A percentile compares a stretch with the other conserved stretches of the same genome.
These are phyloP conservation scores for Nebria ingens DNA, from an alignment of 1,140 invertebrate species.

Conservation along the genomic window DNA sequence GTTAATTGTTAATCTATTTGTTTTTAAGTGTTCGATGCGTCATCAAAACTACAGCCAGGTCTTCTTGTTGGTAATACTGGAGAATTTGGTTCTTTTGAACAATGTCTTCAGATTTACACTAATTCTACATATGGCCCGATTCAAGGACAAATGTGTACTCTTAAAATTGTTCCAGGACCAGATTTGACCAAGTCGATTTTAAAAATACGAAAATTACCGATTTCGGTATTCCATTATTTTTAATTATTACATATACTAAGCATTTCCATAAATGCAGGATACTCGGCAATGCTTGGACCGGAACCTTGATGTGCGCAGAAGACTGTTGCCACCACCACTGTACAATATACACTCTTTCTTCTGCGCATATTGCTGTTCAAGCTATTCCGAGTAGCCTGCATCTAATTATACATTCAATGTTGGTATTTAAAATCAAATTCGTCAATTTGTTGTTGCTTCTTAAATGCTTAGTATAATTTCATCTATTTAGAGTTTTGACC, in stretches of 20 bases:
- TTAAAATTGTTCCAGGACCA: neutral
- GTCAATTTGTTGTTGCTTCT: too few species aligned
- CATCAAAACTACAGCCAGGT: conserved; percentile 19
- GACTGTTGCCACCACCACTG: too few species aligned
- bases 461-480: neutral
- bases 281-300: too few species aligned
- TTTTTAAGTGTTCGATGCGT: conserved; percentile 28
- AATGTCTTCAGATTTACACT: conserved; percentile 6
- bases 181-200: conserved; percentile 13
- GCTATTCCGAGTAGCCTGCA: too few species aligned
- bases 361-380: too few species aligned
- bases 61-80: conserved; percentile 10
- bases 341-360: too few species aligned
- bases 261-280: too few species aligned
- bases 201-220: conserved; percentile 11
- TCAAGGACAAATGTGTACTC: conserved; percentile 3
- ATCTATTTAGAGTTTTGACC: neutral
- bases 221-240: too few species aligned
- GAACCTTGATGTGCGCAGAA: too few species aligned
- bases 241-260: too few species aligned
- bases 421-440: too few species aligned
- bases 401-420: too few species aligned
- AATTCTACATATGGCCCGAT: neutral
- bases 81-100: conserved; percentile 12
- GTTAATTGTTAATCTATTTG: neutral